phyloP scores from a whole-genome alignment of 2,888 invertebrate species.

The Nomada fabriciana region DNA sequence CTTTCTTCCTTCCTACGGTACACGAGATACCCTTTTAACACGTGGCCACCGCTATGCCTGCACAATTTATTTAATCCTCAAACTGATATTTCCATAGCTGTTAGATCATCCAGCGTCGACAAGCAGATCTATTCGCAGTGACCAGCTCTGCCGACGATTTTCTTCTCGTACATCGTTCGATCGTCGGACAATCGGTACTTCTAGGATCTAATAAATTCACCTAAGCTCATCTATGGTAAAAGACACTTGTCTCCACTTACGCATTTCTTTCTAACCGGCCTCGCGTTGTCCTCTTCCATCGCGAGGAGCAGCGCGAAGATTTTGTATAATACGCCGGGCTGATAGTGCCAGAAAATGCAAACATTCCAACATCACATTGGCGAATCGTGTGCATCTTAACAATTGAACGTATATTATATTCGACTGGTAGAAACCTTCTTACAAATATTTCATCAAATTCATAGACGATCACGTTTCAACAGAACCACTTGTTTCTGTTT shows the following conservation, averaged over 20 bases:
- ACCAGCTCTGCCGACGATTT: not conserved
- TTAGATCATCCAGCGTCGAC: not conserved
- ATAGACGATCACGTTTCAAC: too few species aligned
- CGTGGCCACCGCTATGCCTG: not conserved
- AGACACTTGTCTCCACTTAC: slow-evolving; percentile 41
- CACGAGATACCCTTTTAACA: slow-evolving; percentile 22
- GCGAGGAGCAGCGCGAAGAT: slow-evolving; percentile 26
- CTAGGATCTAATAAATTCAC: slow-evolving; percentile 58
- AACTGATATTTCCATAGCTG: not conserved
- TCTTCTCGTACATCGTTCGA: slow-evolving; percentile 2
- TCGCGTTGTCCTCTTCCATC: slow-evolving; percentile 4
- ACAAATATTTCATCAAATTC: not conserved
- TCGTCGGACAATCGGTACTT: slow-evolving; percentile 30
- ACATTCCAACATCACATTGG: not conserved
- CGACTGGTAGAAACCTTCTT: not conserved
- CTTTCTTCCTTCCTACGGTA: slow-evolving; percentile 59
- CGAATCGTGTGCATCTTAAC: not conserved
- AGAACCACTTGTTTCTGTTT: not conserved
- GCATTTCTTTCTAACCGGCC: slow-evolving; percentile 24
- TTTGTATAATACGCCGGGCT: slow-evolving; percentile 18
- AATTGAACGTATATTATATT: not conserved
- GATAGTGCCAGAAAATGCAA: slow-evolving; percentile 38
- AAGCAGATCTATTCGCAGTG: not conserved
- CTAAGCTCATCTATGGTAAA: slow-evolving; percentile 59
- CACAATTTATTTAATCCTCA: not conserved